Evolutionary conservation across 2,113 vertebrate species (phyloP).

Genomic region (Bothrops jararaca): DNA sequence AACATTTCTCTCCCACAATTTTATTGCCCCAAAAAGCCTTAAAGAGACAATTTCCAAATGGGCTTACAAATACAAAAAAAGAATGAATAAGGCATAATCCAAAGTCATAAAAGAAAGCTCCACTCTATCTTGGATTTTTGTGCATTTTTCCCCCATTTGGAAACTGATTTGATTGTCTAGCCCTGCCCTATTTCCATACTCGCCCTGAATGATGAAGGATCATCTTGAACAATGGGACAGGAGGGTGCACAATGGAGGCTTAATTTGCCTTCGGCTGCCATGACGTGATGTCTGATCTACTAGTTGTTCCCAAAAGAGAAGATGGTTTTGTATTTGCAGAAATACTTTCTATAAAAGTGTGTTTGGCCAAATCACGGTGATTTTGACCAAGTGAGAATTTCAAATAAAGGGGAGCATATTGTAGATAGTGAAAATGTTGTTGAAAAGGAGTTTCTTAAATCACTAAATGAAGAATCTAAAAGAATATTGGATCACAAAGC

Average conservation of each 20-base stretch:
- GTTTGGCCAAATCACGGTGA: neutral
- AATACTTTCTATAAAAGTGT: neutral
- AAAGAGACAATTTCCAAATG: neutral
- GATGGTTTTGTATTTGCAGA: neutral
- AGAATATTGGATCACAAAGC: neutral
- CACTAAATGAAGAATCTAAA: neutral
- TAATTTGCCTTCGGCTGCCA: neutral
- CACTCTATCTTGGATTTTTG: neutral
- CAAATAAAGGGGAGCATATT: neutral
- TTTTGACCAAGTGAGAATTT: neutral
- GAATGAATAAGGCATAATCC: neutral
- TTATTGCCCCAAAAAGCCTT: neutral
- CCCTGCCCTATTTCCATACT: neutral
- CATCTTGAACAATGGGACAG: neutral
- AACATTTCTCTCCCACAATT: neutral
- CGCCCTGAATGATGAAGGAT: neutral
- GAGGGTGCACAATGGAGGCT: neutral
- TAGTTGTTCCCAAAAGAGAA: neutral
- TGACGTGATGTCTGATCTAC: neutral
- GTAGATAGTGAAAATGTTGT: neutral
- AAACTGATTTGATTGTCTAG: neutral
- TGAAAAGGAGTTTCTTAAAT: neutral
- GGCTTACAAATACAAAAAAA: neutral
- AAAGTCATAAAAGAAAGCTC: neutral
- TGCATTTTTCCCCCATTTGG: neutral